Evolutionary conservation across 2,113 vertebrate genomes (phyloP), one percentile per base, ranked within the genome.

Genomic region (Siniperca chuatsi): DNA sequence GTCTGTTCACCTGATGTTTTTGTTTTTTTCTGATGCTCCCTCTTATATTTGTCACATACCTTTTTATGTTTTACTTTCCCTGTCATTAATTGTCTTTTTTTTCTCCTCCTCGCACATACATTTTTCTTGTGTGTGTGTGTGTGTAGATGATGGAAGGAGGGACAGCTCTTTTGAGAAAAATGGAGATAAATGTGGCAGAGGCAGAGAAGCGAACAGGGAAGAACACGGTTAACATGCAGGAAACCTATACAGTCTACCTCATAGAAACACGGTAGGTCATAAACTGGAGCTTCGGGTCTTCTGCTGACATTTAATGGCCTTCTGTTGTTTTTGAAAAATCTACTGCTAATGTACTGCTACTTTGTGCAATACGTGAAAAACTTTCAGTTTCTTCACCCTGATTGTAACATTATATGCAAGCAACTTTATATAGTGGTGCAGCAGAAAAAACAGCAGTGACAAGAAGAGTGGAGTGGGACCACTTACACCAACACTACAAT

Each of bases 221-320:
- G 91, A 98, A 97, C 87, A 95, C 97, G 2, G 92, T 98, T 86
- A 98, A 98, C 88, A 97, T 98, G 95, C 97, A 97, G 84, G 98
- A 98, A 95, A 98, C 96, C 0, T 98, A 98, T 4, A 98, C 97
- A 8, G 98, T 97, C 89, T 98, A 98, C 94, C 97, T 99, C 92
- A 96, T 98, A 89, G 98, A 98, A 93, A 98, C 95, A 88, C 95
- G 97, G 98, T 98, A 60, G 35, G 95, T 81, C 15, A 7, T 4
- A 55, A 62, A 37, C 20, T 25, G 25, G 11, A 18, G 2, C 23
- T 37, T 87, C 8, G 54, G 21, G 21, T 75, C 62, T 33, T 65
- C 1, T 61, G 16, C 1, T 15, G 1, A 15, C 25, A 13, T 21
- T 33, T 62, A 6, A 42, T 8, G 37, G 20, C 8, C 8, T n/a